phyloP scores from a whole-genome alignment of 2,888 invertebrate species.

The Pilophorus perplexus region DNA sequence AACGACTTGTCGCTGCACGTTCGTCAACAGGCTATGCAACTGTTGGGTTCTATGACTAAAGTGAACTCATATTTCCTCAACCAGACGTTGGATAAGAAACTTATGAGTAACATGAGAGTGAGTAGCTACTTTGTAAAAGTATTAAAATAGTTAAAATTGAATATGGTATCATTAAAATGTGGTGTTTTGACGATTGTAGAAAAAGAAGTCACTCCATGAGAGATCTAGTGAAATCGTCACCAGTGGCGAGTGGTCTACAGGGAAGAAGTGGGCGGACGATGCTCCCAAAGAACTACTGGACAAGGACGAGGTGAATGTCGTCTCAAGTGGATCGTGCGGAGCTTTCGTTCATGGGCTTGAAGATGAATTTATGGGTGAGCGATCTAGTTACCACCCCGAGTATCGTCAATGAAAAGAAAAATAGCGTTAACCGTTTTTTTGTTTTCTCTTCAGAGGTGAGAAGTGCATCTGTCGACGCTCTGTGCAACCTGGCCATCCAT shows the following conservation, averaged over 20 bases:
- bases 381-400: no score
- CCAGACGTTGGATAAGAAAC: slow-evolving; percentile 95
- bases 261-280: slow-evolving; percentile 85
- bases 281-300: slow-evolving; percentile 72
- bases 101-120: slow-evolving; percentile 92
- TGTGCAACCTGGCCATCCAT: slow-evolving; percentile 81
- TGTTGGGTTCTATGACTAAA: slow-evolving; percentile 80
- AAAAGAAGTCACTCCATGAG: slow-evolving; percentile 81
- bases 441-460: slow-evolving; percentile 72
- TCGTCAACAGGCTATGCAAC: slow-evolving; percentile 76
- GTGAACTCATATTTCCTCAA: slow-evolving; percentile 87
- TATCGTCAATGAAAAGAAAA: no score
- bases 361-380: slow-evolving; percentile 86
- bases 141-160: not conserved
- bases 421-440: no score
- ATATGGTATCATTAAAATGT: not conserved
- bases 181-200: no score
- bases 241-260: slow-evolving; percentile 87
- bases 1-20: slow-evolving; percentile 90
- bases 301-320: slow-evolving; percentile 72
- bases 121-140: slow-evolving; percentile 45
- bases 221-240: slow-evolving; percentile 77
- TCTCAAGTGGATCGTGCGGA: slow-evolving; percentile 93
- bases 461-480: slow-evolving; percentile 89
- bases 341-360: slow-evolving; percentile 97